Evolutionary conservation across 2,113 vertebrate genomes (phyloP).

Genomic region (Calypte anna): DNA sequence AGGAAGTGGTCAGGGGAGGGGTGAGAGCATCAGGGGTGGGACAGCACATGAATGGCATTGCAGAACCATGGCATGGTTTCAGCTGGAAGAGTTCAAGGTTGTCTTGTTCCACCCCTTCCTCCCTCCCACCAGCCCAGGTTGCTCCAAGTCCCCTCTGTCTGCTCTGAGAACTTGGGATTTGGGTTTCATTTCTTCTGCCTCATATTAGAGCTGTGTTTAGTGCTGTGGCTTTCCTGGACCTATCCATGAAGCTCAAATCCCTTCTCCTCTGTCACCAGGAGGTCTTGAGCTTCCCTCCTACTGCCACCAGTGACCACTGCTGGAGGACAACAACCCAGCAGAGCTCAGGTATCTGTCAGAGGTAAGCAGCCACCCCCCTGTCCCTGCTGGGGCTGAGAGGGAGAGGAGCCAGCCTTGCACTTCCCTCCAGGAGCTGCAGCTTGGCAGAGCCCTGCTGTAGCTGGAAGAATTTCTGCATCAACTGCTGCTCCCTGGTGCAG

Average conservation of each 20-base stretch:
- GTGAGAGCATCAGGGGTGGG: not conserved
- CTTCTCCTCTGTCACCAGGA: not conserved
- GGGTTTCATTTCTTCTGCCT: not conserved
- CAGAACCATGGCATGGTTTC: too few species aligned
- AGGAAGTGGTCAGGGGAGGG: not conserved
- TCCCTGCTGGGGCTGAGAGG: not conserved
- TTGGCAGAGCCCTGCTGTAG: not conserved
- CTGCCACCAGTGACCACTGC: too few species aligned
- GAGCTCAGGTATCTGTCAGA: not conserved
- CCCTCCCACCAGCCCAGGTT: too few species aligned
- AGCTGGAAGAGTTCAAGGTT: too few species aligned
- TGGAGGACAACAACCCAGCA: not conserved
- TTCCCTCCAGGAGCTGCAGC: not conserved
- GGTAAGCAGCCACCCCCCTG: not conserved
- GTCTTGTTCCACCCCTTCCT: too few species aligned
- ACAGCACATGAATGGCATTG: not conserved
- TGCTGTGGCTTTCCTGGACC: not conserved
- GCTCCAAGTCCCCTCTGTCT: too few species aligned
- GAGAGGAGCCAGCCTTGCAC: not conserved
- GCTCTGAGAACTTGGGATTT: not conserved
- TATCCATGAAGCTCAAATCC: not conserved
- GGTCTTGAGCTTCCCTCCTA: not conserved
- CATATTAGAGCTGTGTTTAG: not conserved
- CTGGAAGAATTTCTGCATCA: slow-evolving; percentile 59
- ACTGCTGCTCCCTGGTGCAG: slow-evolving; percentile 26